These are phyloP conservation scores for Chrysemys picta DNA, from an alignment of 2,113 vertebrate genomes.

Conservation along the genomic window DNA sequence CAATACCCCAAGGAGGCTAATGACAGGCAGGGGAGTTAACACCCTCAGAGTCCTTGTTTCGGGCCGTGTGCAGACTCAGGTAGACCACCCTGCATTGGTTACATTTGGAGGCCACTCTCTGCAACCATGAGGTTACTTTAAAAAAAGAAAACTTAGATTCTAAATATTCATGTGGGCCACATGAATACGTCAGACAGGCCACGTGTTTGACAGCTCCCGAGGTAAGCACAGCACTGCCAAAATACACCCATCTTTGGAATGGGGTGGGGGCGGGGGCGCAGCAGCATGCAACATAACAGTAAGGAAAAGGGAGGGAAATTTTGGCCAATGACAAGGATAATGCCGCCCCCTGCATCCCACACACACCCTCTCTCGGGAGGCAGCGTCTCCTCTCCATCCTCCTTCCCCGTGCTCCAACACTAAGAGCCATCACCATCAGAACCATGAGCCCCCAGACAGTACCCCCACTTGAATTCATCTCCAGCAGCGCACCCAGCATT, in stretches of 20 bases:
- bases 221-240: background rate
- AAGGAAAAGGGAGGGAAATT: background rate
- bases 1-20: background rate
- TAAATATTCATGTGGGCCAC: background rate
- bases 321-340: background rate
- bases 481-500: background rate
- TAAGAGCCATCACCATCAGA: background rate
- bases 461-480: background rate
- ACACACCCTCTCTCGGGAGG: background rate
- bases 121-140: background rate
- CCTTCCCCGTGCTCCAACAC: background rate
- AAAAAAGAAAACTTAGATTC: background rate
- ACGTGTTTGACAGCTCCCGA: background rate
- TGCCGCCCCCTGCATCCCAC: background rate
- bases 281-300: background rate
- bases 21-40: background rate
- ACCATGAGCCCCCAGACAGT: background rate
- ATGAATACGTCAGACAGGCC: background rate
- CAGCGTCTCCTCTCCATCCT: background rate
- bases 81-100: background rate
- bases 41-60: background rate
- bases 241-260: background rate
- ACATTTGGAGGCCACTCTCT: background rate
- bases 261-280: rapidly evolving
- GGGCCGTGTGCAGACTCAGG: no score